Evolutionary conservation across 2,888 invertebrate species (phyloP).

Genomic region (Megalurothrips usitatus): DNA sequence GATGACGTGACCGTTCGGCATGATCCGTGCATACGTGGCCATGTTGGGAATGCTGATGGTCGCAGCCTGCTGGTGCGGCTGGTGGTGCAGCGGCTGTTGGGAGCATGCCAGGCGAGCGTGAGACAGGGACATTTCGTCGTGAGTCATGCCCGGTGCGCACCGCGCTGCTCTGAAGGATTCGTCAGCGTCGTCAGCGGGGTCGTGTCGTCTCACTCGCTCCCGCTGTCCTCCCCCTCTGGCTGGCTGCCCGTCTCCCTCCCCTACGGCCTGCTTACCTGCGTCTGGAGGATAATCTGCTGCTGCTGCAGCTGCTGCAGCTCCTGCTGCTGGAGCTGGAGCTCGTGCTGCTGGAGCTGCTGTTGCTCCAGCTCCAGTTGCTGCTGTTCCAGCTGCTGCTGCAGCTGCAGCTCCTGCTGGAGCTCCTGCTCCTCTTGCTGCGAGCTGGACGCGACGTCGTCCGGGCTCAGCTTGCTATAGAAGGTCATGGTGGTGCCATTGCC

Average conservation of each 20-base stretch:
- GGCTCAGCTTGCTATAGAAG: conserved; percentile 38
- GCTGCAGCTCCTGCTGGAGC: conserved; percentile 26
- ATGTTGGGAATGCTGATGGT: not conserved
- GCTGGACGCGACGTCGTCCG: conserved; percentile 41
- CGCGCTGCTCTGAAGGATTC: not conserved
- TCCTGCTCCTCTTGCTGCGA: conserved; percentile 29
- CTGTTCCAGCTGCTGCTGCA: conserved; percentile 28
- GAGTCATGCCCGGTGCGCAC: not conserved
- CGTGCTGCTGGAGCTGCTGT: conserved; percentile 45
- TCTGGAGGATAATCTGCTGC: conserved; percentile 13
- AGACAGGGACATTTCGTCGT: conserved; percentile 10
- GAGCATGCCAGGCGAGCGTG: conserved; percentile 12
- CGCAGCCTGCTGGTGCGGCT: not conserved
- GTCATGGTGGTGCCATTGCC: conserved; percentile 53
- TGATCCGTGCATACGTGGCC: not conserved
- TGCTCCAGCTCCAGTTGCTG: conserved; percentile 41
- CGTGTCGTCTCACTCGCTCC: not conserved
- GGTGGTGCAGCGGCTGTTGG: conserved; percentile 10
- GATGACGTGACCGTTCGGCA: not conserved
- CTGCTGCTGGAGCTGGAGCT: conserved; percentile 32
- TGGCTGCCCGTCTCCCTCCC: not conserved
- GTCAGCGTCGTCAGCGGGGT: not conserved
- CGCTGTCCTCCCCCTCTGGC: not conserved
- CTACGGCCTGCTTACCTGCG: conserved; percentile 24
- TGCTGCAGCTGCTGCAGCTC: conserved; percentile 32